Percentiles rank a stretch among this genome's conserved stretches.
Conservation (phyloP, 2,888 invertebrate genomes). For the Papilio elwesi region DNA sequence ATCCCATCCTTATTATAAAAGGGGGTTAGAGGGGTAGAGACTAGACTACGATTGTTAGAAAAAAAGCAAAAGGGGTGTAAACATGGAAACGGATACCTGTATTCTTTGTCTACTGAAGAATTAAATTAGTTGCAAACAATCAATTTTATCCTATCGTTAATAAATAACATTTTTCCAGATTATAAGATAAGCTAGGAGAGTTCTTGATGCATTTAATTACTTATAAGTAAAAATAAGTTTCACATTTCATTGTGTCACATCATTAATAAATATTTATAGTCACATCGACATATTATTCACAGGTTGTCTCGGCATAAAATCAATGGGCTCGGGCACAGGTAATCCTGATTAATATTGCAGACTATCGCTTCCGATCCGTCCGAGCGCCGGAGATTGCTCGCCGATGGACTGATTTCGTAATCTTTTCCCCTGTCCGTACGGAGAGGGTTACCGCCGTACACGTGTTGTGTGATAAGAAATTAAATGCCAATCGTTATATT, state of each 20-base stretch:
- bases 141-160: no score
- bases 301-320: slow-evolving; percentile 45
- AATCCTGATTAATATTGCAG: slow-evolving; percentile 55
- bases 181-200: no score
- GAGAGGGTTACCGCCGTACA: neutral
- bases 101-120: no score
- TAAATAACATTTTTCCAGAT: no score
- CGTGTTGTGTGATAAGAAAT: slow-evolving; percentile 10
- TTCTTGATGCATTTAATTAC: no score
- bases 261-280: slow-evolving; percentile 38
- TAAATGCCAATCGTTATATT: neutral
- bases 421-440: slow-evolving; percentile 48
- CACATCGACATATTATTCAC: slow-evolving; percentile 40
- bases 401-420: slow-evolving; percentile 54
- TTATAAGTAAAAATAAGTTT: no score
- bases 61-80: no score
- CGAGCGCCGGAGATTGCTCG: slow-evolving; percentile 47
- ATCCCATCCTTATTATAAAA: no score
- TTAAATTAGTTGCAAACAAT: no score
- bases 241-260: slow-evolving; percentile 22
- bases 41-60: no score
- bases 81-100: no score
- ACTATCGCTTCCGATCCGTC: slow-evolving; percentile 48
- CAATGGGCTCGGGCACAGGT: slow-evolving; percentile 39
- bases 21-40: no score